phyloP scores from a whole-genome alignment of 2,888 invertebrate genomes.

The Lordiphosa fenestrarum region DNA sequence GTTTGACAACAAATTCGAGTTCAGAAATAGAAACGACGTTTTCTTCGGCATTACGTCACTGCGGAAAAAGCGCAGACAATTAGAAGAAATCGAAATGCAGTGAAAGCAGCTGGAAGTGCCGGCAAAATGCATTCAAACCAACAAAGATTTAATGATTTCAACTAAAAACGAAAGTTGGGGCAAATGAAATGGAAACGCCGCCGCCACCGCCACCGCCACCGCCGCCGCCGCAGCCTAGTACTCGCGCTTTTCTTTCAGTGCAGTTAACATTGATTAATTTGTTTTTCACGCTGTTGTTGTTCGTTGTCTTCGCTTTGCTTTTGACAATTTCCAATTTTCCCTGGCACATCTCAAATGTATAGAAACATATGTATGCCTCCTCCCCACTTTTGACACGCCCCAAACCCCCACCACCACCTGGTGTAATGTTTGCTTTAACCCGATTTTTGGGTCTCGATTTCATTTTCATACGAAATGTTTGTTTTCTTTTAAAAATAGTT shows the following conservation, averaged over 20 bases:
- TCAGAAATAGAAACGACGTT: constrained; percentile 10
- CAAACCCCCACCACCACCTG: not conserved
- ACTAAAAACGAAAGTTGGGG: constrained; percentile 17
- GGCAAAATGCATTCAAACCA: constrained; percentile 17
- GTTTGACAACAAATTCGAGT: constrained; percentile 29
- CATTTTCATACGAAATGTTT: constrained; percentile 48
- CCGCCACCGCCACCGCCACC: not conserved
- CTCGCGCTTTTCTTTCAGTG: constrained; percentile 11
- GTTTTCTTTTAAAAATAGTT: constrained; percentile 8
- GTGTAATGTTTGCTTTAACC: constrained; percentile 35
- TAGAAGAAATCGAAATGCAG: constrained; percentile 12
- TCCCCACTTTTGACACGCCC: constrained; percentile 13
- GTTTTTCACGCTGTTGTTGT: constrained; percentile 24
- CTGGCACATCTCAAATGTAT: constrained; percentile 26
- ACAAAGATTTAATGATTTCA: constrained; percentile 32
- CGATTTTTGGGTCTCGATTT: constrained; percentile 56
- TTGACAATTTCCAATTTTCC: constrained; percentile 60
- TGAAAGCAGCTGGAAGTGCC: constrained; percentile 4
- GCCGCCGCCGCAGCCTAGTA: not conserved
- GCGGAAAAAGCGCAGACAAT: constrained; percentile 11
- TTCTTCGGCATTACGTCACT: constrained; percentile 25
- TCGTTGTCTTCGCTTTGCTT: constrained; percentile 22
- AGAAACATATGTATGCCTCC: constrained; percentile 6
- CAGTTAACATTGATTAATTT: constrained; percentile 59
- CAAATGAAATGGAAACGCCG: constrained; percentile 40